phyloP scores from a whole-genome alignment of 2,797 vertebrate genomes.

The Babyrousa celebensis region DNA sequence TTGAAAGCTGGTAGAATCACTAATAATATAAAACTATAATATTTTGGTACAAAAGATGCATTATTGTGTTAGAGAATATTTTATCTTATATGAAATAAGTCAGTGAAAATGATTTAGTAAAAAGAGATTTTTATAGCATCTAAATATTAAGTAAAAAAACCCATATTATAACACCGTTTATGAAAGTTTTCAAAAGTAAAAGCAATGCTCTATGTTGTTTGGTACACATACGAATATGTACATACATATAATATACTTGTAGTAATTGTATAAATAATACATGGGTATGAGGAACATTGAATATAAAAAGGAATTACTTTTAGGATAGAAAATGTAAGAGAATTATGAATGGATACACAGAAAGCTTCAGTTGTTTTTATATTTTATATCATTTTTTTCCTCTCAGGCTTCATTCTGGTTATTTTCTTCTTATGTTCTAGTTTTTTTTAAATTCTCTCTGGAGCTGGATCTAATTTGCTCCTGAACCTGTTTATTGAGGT shows the following conservation, averaged over 20 bases:
- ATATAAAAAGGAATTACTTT: constrained; percentile 26
- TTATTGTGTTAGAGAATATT: constrained; percentile 8
- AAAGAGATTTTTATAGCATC: not conserved
- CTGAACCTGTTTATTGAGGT: not conserved
- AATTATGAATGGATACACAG: constrained; percentile 15
- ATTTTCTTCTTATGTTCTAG: constrained; percentile 24
- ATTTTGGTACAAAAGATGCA: not conserved
- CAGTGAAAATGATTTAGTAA: constrained; percentile 43
- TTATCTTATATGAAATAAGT: not conserved
- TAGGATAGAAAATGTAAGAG: not conserved
- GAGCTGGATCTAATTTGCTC: not conserved
- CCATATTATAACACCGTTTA: not conserved
- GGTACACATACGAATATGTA: not conserved
- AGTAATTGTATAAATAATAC: not conserved
- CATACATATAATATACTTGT: not conserved
- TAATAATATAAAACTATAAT: not conserved
- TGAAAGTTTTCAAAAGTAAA: not conserved
- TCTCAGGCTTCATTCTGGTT: not conserved
- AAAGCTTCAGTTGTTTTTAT: not conserved
- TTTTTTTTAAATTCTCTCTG: not conserved
- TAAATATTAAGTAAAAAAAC: not conserved
- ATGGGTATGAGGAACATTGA: not conserved
- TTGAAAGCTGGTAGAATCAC: not conserved
- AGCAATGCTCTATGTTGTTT: not conserved
- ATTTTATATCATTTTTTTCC: constrained; percentile 42